Conservation (phyloP, 2,888 invertebrate species). For the Gryllus longicercus region DNA sequence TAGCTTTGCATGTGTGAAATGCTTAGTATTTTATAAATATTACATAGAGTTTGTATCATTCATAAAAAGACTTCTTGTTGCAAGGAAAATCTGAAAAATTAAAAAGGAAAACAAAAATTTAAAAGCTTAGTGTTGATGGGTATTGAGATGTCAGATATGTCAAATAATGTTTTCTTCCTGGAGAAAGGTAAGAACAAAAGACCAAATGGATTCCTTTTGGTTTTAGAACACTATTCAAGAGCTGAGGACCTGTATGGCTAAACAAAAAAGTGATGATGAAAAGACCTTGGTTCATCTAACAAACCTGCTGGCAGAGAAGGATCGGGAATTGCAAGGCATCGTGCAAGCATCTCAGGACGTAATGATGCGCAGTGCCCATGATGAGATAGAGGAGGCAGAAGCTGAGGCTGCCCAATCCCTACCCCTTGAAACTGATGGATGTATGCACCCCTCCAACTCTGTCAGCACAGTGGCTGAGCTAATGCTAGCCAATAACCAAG, state of each 20-base stretch:
- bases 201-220: neutral
- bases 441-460: neutral
- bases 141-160: neutral
- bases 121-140: neutral
- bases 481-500: neutral
- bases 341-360: neutral
- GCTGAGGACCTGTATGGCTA: neutral
- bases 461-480: neutral
- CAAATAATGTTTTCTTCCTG: neutral
- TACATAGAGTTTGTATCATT: no score
- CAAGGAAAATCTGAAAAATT: neutral
- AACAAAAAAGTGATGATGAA: slow-evolving; percentile 26
- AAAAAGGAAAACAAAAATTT: neutral
- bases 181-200: neutral
- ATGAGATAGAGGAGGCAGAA: slow-evolving; percentile 17
- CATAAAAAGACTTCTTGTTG: no score
- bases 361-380: slow-evolving; percentile 17
- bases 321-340: slow-evolving; percentile 24
- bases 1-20: neutral
- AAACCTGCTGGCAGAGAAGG: slow-evolving; percentile 21
- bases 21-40: neutral
- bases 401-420: slow-evolving; percentile 17
- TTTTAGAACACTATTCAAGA: slow-evolving; percentile 23
- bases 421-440: neutral
- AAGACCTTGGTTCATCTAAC: slow-evolving; percentile 23